Evolutionary conservation across 2,888 invertebrate genomes (phyloP), one percentile per base, ranked within the genome.

Genomic region (Drosophila pegasa): DNA sequence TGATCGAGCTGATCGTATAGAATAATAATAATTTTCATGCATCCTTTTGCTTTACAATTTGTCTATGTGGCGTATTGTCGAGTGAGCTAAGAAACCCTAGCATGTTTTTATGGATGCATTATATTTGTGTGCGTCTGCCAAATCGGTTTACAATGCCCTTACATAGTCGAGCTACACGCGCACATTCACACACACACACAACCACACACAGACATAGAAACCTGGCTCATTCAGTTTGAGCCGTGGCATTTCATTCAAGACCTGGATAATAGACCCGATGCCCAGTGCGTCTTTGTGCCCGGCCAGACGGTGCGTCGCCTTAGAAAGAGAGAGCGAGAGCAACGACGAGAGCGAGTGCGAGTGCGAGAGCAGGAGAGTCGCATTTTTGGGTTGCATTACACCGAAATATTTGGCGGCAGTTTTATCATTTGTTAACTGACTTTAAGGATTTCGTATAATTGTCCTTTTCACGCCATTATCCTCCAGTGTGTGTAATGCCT

Each of bases 61-160:
- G 84, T 72, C 72, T 47, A 43, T 66, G 43, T 61, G 58, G 31
- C 20, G 37, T 40, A 71, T 80, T 83, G 71, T 86, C 56, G 33
- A 22, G 12, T 31, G 31, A 50, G 54, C 38, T 54, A 33, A 57
- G 37, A 72, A 65, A 71, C 68, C 85, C 73, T 72, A 72, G 71
- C 69, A 66, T 87, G 77, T 83, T 87, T 87, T 87, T 87, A 85
- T 85, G 83, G 85, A 79, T 77, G 87, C 71, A 85, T 85, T 85
- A 78, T 85, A 40, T 64, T 2, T 25, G 43, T 64, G 67, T 70
- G 63, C 66, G 69, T 58, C 60, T 70, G 59, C 47, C 69, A 73
- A 77, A 73, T 70, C 65, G 63, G 70, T 54, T 67, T 67, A 83
- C 87, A 83, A 86, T 69, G 65, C 57, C 48, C n/a, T 50, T 50